Base-by-base conservation (phyloP, 2,797 vertebrate genomes). In the Gallirallus australis region DNA sequence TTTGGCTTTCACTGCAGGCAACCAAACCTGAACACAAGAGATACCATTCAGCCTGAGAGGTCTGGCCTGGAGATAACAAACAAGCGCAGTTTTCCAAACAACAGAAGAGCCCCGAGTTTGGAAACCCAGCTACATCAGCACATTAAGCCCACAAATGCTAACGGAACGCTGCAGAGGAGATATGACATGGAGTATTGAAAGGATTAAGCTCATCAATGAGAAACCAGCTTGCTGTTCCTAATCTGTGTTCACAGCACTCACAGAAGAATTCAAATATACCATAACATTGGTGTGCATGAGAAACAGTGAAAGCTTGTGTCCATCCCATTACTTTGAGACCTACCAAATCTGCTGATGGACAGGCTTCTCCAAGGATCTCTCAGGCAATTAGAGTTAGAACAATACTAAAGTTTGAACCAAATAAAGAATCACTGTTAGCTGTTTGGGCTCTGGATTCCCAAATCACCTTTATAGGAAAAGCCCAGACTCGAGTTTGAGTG, bases 1-100 rank as follows among this genome's bases (percentile, higher is more conserved):
- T 96, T 99, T 99, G 71, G 99, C 99, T 94, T 99, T 99, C 84
- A 99, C 99, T 12, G 99, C 99, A 30, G 99, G 99, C 87, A 99
- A 98, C 99, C 99, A 99, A 70, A 99, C 98, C 99, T 99, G 94
- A 96, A 98, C 56, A 86, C 31, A 95, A n/a, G 86, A 96, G 79
- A 95, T 15, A 64, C 61, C 69, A 93, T 15, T 94, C 91, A 82
- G 82, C 1, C 1, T 31, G 48, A 94, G 48, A 65, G 81, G n/a
- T 15, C 5, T 84, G 84, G 53, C 82, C 72, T 76, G 80, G 68
- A 88, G 66, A 23, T 18, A 79, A 78, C 73, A 79, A 71, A 53
- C 39, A 28, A 61, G 48, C 16, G 50, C 3, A 59, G 54, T 52
- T 82, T 78, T 54, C 75, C 45, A 71, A 92, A 37, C 47, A 68